These are phyloP conservation scores for Sphenopsis melanotis DNA, from an alignment of 2,797 vertebrate species.

Conservation along the genomic window DNA sequence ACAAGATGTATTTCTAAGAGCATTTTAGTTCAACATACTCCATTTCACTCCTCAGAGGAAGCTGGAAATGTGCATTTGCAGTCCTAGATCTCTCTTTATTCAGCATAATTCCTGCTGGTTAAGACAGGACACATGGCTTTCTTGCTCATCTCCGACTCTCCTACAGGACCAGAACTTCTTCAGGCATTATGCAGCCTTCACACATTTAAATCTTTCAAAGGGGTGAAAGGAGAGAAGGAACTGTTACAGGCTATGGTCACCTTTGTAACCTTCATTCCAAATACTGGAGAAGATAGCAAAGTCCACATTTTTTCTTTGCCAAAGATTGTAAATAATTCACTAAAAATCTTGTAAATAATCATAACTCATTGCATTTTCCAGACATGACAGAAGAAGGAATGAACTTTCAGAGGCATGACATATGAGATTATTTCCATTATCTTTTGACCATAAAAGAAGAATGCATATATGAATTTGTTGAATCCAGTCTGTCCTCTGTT, in stretches of 20 bases:
- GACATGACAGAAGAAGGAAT: not conserved
- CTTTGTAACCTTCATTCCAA: not conserved
- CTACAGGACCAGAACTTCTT: not conserved
- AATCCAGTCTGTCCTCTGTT: not conserved
- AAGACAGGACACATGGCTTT: not conserved
- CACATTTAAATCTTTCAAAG: not conserved
- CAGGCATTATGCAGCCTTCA: not conserved
- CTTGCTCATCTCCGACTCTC: not conserved
- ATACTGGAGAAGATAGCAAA: not conserved
- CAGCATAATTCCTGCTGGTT: not conserved
- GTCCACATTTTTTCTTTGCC: not conserved
- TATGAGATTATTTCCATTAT: slow-evolving; percentile 17
- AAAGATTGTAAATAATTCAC: not conserved
- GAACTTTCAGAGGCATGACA: not conserved
- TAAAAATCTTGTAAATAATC: not conserved
- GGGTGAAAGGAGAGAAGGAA: not conserved
- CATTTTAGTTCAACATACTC: not conserved
- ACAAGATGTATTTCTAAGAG: not conserved
- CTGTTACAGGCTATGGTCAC: not conserved
- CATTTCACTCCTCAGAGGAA: not conserved
- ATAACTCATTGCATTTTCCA: not conserved
- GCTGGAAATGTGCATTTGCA: not conserved
- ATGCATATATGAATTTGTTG: not conserved
- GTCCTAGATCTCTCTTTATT: not conserved
- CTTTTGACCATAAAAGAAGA: slow-evolving; percentile 24